Conservation (phyloP, 2,888 invertebrate genomes). For the Itoplectis maculator region DNA sequence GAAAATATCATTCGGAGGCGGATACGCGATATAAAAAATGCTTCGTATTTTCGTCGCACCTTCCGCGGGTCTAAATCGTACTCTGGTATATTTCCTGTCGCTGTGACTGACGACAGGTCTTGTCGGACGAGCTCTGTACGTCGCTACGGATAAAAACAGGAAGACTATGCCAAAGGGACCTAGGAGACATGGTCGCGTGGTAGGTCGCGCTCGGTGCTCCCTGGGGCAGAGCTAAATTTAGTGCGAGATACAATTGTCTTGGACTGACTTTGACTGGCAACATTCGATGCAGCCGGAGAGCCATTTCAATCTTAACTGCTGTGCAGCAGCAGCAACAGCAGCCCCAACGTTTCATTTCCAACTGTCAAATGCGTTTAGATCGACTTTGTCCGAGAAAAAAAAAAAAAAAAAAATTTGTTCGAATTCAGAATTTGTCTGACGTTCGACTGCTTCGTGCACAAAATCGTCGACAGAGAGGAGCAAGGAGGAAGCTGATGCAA, state of each 20-base stretch:
- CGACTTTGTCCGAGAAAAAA: no score
- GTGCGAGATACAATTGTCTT: constrained; percentile 58
- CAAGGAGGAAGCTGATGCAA: constrained; percentile 43
- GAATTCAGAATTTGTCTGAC: no score
- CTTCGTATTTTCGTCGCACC: constrained; percentile 58
- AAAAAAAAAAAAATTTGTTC: no score
- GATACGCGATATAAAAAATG: constrained; percentile 45
- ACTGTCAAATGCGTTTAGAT: neutral
- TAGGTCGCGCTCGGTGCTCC: constrained; percentile 52
- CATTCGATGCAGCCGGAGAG: constrained; percentile 45
- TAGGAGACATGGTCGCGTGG: neutral
- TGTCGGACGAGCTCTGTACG: no score
- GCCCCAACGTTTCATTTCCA: constrained; percentile 5
- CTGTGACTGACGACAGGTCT: no score
- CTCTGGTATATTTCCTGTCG: no score
- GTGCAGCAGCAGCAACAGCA: constrained; percentile 16
- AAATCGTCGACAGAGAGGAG: constrained; percentile 9
- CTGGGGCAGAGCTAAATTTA: constrained; percentile 59
- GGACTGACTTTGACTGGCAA: constrained; percentile 57
- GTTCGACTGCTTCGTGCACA: constrained; percentile 20
- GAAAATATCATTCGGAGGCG: constrained; percentile 50
- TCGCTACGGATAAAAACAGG: constrained; percentile 39
- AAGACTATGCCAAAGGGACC: constrained; percentile 43
- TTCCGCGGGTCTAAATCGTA: no score
- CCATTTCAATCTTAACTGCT: constrained; percentile 48